Base-by-base conservation (phyloP, 2,113 vertebrate species). In the Rissa tridactyla region DNA sequence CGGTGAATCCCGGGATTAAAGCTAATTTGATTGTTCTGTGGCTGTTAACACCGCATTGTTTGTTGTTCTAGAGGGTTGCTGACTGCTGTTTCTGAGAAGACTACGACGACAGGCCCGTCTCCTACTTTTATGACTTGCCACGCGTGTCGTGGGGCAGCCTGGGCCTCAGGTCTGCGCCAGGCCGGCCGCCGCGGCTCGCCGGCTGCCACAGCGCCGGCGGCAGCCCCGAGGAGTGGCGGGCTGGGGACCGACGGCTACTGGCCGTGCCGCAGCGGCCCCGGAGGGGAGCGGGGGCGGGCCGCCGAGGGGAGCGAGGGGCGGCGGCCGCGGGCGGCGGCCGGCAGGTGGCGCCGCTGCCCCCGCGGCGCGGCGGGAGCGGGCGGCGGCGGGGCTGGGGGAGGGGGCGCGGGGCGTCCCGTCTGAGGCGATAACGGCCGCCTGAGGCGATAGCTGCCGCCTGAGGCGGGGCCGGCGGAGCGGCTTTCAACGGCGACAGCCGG, bases 381-480 rank as follows among this genome's bases (percentile, higher is more conserved):
- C 11, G 32, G 40, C 2, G 27, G 64, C 9, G 46, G 44, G 20
- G 38, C 42, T 18, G 22, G 68, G 60, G 69, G 21, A 5, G 40
- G 60, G 77, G 77, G 25, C 22, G 47, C 4, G 8, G 6, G 38
- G 17, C 29, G 2, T 10, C n/a, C 13, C 4, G 5, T 46, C 18
- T 42, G 34, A 38, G 84, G 61, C 36, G 15, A 0, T n/a, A 13
- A 13, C 19, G 52, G 34, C 3, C 4, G 47, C 4, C 2, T 6
- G 62, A 5, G 27, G 2, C 4, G 30, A 0, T n/a, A 13, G 11
- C 19, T 42, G 29, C 3, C 4, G 44, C 2, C 2, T 3, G 62
- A 4, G 20, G 2, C 4, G 30, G 18, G 0, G 9, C 5, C 1
- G 25, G 17, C 3, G 8, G 2, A 1, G 12, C 5, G 65, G 36